phyloP scores from a whole-genome alignment of 2,113 vertebrate species.

The Coracopsis vasa region DNA sequence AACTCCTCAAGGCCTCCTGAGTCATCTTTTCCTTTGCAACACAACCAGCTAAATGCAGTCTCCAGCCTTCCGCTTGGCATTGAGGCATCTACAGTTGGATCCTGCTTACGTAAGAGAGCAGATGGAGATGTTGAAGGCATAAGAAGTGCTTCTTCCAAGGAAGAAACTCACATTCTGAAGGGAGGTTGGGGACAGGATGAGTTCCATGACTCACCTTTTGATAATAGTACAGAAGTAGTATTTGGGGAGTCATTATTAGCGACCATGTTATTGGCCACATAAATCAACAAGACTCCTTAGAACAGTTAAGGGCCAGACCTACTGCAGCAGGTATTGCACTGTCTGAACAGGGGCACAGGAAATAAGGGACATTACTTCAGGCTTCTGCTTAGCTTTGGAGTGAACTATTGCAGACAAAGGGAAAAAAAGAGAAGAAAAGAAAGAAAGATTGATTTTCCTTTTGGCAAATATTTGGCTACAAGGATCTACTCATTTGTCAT shows the following conservation, averaged over 20 bases:
- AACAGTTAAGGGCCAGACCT: neutral
- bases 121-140: neutral
- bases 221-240: neutral
- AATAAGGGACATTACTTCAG: neutral
- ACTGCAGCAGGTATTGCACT: neutral
- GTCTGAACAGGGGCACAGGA: neutral
- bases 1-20: neutral
- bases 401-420: neutral
- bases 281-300: neutral
- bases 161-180: neutral
- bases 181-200: neutral
- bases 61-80: neutral
- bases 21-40: neutral
- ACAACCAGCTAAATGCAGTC: neutral
- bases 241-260: neutral
- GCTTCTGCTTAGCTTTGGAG: neutral
- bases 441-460: constrained; percentile 31
- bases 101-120: neutral
- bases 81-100: neutral
- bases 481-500: constrained; percentile 26
- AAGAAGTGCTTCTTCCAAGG: neutral
- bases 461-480: constrained; percentile 46
- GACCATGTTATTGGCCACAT: neutral
- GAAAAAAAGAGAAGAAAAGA: neutral
- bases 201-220: neutral